Conservation (phyloP, 2,113 vertebrate species). For the Tylochromis polylepis region DNA sequence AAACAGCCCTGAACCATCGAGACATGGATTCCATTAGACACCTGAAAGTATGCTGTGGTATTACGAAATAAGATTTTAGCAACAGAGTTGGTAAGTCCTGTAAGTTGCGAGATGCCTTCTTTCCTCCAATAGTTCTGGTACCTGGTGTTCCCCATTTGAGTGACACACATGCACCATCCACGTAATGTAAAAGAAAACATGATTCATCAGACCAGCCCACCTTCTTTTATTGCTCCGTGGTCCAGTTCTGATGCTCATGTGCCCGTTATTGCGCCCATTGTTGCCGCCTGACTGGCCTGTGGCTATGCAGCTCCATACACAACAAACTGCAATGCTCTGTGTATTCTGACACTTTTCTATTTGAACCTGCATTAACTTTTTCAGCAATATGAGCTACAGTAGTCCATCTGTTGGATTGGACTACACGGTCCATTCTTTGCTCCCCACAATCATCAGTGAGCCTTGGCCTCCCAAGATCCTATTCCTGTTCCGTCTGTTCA, state of each 20-base stretch:
- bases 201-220: neutral
- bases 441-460: neutral
- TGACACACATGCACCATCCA: neutral
- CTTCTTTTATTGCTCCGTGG: neutral
- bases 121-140: neutral
- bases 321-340: neutral
- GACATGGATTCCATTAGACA: neutral
- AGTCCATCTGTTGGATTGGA: neutral
- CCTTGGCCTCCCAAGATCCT: neutral
- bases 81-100: neutral
- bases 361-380: neutral
- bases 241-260: neutral
- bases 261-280: neutral
- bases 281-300: neutral
- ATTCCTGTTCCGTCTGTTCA: neutral
- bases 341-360: neutral
- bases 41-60: neutral
- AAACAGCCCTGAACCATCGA: neutral
- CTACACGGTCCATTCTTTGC: neutral
- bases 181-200: neutral
- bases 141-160: neutral
- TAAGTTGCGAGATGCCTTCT: neutral
- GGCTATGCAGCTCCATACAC: neutral
- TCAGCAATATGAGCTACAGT: neutral
- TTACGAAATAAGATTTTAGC: neutral